Evolutionary conservation across 2,888 invertebrate genomes (phyloP).

Genomic region (Rhopalosiphum nymphaeae): DNA sequence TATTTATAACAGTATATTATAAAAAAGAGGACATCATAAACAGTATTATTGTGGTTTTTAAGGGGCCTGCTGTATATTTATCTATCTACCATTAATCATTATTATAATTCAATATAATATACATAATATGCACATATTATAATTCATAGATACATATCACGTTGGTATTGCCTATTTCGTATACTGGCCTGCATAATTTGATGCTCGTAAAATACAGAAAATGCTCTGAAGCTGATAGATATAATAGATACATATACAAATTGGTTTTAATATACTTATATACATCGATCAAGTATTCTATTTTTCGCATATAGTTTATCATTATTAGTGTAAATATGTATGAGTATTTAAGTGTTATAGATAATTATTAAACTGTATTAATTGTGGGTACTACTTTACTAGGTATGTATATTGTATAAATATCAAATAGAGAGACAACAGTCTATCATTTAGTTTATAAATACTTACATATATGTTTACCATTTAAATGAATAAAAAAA

Average conservation of each 20-base stretch:
- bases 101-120: background rate
- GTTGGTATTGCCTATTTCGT: background rate
- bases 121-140: background rate
- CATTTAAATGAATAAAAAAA: background rate
- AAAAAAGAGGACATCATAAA: background rate
- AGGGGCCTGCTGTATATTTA: constrained; percentile 22
- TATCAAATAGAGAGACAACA: background rate
- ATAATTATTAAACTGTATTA: background rate
- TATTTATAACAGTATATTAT: background rate
- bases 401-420: background rate
- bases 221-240: background rate
- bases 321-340: background rate
- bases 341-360: background rate
- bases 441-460: background rate
- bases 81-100: background rate
- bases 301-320: background rate
- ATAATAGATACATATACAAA: background rate
- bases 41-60: constrained; percentile 39
- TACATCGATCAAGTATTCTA: background rate
- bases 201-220: background rate
- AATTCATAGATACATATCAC: background rate
- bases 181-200: background rate
- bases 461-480: background rate
- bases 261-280: background rate
- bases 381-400: background rate